Percentiles rank a stretch among this genome's conserved stretches.
These are phyloP conservation scores for Clarias batrachus DNA, from an alignment of 2,113 vertebrate species.

Conservation along the genomic window DNA sequence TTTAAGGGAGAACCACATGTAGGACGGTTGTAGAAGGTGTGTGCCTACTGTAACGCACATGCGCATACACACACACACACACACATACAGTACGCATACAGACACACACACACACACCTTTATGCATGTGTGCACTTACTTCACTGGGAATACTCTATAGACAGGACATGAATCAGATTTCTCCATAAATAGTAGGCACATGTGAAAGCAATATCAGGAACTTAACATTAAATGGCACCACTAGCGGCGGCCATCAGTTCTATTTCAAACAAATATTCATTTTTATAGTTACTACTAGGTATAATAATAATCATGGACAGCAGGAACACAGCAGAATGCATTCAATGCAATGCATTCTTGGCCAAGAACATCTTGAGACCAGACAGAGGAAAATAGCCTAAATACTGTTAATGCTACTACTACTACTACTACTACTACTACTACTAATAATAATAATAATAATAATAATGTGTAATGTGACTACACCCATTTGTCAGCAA, in stretches of 20 bases:
- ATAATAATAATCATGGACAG: neutral
- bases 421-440: neutral
- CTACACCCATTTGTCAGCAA: neutral
- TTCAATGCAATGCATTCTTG: neutral
- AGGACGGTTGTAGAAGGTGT: constrained; percentile 45
- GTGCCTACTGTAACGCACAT: constrained; percentile 38
- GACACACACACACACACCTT: neutral
- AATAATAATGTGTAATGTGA: neutral
- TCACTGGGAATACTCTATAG: constrained; percentile 23
- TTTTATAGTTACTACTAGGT: neutral
- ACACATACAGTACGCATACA: neutral
- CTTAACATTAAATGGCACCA: constrained; percentile 19
- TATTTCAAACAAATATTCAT: neutral
- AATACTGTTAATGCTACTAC: neutral
- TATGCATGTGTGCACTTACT: constrained; percentile 23
- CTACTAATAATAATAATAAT: neutral
- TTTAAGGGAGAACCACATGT: constrained; percentile 54
- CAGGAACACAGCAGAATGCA: neutral
- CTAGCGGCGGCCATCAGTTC: neutral
- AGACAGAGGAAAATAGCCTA: neutral
- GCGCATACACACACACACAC: neutral
- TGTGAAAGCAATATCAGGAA: constrained; percentile 12
- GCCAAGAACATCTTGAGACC: neutral
- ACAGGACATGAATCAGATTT: constrained; percentile 16
- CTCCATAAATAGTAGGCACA: constrained; percentile 19